These are phyloP conservation scores for Microctonus aethiopoides DNA, from an alignment of 2,888 invertebrate genomes.

Conservation along the genomic window DNA sequence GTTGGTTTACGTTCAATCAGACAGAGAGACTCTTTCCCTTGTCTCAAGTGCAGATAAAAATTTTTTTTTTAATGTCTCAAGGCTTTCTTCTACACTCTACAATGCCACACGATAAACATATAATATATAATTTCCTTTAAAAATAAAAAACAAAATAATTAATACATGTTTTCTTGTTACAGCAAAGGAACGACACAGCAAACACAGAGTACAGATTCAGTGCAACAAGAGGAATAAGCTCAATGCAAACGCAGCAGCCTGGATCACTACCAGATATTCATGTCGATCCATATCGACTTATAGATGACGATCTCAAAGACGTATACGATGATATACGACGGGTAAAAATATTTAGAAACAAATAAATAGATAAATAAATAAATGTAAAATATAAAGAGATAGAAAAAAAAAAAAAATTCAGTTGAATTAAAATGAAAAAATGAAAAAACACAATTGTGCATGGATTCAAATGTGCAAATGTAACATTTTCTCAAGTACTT, in stretches of 20 bases:
- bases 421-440: too few relatives aligned
- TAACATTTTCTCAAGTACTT: background rate
- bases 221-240: constrained; percentile 71
- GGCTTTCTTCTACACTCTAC: too few relatives aligned
- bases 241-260: constrained; percentile 83
- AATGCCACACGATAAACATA: too few relatives aligned
- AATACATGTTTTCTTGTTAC: constrained; percentile 36
- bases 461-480: background rate
- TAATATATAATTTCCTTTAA: too few relatives aligned
- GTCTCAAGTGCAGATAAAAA: too few relatives aligned
- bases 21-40: too few relatives aligned
- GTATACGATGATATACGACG: constrained; percentile 88
- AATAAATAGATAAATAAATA: too few relatives aligned
- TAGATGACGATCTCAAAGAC: constrained; percentile 88
- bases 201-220: constrained; percentile 51
- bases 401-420: constrained; percentile 5
- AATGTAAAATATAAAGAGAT: background rate
- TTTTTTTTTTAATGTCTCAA: too few relatives aligned
- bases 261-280: constrained; percentile 84
- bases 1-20: too few relatives aligned
- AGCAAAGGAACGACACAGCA: constrained; percentile 53
- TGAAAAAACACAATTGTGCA: too few relatives aligned
- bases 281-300: constrained; percentile 86
- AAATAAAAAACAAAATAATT: too few relatives aligned
- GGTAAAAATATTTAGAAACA: constrained; percentile 74